phyloP scores from a whole-genome alignment of 2,797 vertebrate genomes.

The Rhinella marina region DNA sequence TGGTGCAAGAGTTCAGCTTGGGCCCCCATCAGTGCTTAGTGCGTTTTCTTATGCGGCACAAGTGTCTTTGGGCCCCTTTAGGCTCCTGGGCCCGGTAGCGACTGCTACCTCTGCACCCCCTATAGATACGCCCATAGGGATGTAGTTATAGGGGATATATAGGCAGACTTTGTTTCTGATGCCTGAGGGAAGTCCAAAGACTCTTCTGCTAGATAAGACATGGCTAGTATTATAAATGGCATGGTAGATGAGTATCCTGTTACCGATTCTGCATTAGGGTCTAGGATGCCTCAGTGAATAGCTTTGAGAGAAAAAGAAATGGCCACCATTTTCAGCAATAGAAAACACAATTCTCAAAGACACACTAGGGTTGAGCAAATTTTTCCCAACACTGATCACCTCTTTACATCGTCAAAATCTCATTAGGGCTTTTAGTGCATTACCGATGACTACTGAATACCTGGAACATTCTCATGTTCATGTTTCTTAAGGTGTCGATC shows the following conservation, averaged over 20 bases:
- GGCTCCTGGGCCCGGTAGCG: too few species aligned
- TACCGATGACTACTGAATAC: conserved; percentile 67
- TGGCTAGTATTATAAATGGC: background rate
- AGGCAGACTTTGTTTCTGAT: background rate
- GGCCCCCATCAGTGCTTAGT: too few species aligned
- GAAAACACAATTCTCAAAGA: background rate
- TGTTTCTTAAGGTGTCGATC: conserved; percentile 90
- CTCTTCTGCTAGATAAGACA: background rate
- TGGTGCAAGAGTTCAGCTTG: too few species aligned
- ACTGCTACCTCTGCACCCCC: too few species aligned
- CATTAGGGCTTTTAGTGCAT: background rate
- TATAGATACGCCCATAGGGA: too few species aligned
- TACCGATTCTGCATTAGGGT: background rate
- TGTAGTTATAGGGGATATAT: too few species aligned
- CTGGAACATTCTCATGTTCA: conserved; percentile 91
- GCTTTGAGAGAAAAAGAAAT: background rate
- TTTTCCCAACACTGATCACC: background rate
- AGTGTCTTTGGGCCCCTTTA: too few species aligned
- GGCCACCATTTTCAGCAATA: background rate
- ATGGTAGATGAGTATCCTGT: background rate
- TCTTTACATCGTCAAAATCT: background rate
- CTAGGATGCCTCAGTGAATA: background rate
- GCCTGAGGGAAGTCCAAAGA: background rate
- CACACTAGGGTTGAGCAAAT: background rate
- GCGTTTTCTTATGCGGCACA: too few species aligned